Evolutionary conservation across 1,140 invertebrate genomes (phyloP).

Genomic region (Choristoneura fumiferana): DNA sequence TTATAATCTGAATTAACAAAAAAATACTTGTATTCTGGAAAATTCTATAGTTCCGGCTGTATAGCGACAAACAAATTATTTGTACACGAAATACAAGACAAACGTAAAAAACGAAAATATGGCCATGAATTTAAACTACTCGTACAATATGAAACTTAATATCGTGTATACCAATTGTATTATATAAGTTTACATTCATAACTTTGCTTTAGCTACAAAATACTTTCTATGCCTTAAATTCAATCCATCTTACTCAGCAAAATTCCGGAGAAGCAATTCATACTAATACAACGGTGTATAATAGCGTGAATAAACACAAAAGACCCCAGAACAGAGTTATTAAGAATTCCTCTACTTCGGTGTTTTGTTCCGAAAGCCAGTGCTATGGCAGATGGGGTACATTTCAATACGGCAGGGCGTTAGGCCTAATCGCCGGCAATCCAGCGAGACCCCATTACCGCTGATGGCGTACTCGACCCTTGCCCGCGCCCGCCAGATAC

Average conservation of each 20-base stretch:
- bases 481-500: conserved; percentile 30
- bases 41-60: too few species aligned
- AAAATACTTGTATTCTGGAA: too few species aligned
- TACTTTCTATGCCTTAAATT: too few species aligned
- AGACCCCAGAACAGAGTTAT: conserved; percentile 6
- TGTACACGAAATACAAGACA: too few species aligned
- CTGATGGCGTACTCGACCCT: conserved; percentile 46
- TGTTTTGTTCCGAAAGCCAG: conserved; percentile 13
- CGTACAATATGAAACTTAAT: too few species aligned
- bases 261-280: not conserved
- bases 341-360: conserved; percentile 6
- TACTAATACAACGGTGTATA: not conserved
- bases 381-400: conserved; percentile 17
- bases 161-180: too few species aligned
- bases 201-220: too few species aligned
- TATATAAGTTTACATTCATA: too few species aligned
- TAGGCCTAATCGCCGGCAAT: conserved; percentile 52
- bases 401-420: conserved; percentile 42
- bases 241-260: not conserved
- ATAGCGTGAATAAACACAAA: conserved; percentile 8
- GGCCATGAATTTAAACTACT: too few species aligned
- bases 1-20: too few species aligned
- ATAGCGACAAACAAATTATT: too few species aligned
- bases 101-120: too few species aligned
- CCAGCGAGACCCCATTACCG: conserved; percentile 54